Evolutionary conservation across 2,113 vertebrate species (phyloP).

Genomic region (Etia nguti): DNA sequence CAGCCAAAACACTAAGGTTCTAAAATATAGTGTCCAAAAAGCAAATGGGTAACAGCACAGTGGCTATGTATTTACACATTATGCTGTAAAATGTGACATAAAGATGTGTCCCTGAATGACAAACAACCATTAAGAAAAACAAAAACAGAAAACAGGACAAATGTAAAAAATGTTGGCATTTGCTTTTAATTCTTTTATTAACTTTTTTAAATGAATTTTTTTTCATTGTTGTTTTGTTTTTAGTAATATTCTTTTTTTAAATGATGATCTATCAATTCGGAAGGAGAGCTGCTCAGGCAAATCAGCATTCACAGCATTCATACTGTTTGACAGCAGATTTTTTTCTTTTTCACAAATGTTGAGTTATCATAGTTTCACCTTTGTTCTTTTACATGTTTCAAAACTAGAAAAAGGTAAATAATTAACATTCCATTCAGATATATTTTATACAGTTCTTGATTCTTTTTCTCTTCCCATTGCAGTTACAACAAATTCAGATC

Average conservation of each 20-base stretch:
- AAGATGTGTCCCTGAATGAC: background rate
- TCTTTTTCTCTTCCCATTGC: conserved; percentile 47
- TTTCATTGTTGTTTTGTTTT: conserved; percentile 54
- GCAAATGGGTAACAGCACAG: background rate
- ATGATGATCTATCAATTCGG: conserved; percentile 61
- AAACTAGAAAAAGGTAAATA: conserved; percentile 80
- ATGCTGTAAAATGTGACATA: background rate
- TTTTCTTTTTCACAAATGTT: conserved; percentile 72
- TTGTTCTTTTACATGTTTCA: conserved; percentile 72
- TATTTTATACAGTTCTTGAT: conserved; percentile 72
- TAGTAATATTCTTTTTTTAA: conserved; percentile 21
- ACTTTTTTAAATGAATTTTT: conserved; percentile 57
- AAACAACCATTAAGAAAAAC: background rate
- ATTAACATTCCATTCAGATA: conserved; percentile 81
- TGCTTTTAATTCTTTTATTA: conserved; percentile 76
- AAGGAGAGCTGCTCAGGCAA: conserved; percentile 72
- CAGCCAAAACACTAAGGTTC: background rate
- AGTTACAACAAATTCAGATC: conserved; percentile 68
- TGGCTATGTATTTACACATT: background rate
- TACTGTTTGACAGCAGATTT: conserved; percentile 67
- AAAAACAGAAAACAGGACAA: conserved; percentile 43
- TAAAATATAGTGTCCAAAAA: background rate
- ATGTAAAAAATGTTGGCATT: conserved; percentile 59
- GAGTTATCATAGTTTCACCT: conserved; percentile 61
- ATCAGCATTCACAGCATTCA: conserved; percentile 77